Conservation (phyloP, 2,888 invertebrate species). For the Eucera pruinosa region DNA sequence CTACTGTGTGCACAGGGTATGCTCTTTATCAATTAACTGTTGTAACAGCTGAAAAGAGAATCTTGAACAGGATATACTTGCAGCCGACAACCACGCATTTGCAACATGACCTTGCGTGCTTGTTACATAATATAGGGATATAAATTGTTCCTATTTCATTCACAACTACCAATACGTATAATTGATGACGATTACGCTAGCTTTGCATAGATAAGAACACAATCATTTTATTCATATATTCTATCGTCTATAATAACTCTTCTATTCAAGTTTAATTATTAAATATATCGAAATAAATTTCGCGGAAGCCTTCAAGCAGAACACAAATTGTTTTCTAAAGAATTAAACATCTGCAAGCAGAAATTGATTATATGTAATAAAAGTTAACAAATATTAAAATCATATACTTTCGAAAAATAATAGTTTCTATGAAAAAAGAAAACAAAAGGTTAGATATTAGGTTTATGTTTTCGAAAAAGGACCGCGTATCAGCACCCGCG, state of each 20-base stretch:
- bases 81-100: slow-evolving; percentile 29
- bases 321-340: neutral
- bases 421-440: neutral
- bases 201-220: neutral
- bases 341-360: neutral
- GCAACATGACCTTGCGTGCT: slow-evolving; percentile 42
- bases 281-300: neutral
- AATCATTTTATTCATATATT: neutral
- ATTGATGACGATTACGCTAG: slow-evolving; percentile 8
- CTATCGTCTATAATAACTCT: neutral
- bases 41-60: slow-evolving; percentile 14
- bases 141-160: slow-evolving; percentile 43
- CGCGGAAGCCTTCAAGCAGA: neutral
- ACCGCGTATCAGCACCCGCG: neutral
- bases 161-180: slow-evolving; percentile 33
- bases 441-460: slow-evolving; percentile 1
- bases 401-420: neutral
- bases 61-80: slow-evolving; percentile 7
- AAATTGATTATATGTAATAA: neutral
- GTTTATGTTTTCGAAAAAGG: neutral
- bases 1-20: neutral
- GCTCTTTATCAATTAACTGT: slow-evolving; percentile 13
- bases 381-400: neutral
- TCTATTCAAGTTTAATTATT: slow-evolving; percentile 9
- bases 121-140: slow-evolving; percentile 54